phyloP scores from a whole-genome alignment of 2,888 invertebrate species.

The Elegia similella region DNA sequence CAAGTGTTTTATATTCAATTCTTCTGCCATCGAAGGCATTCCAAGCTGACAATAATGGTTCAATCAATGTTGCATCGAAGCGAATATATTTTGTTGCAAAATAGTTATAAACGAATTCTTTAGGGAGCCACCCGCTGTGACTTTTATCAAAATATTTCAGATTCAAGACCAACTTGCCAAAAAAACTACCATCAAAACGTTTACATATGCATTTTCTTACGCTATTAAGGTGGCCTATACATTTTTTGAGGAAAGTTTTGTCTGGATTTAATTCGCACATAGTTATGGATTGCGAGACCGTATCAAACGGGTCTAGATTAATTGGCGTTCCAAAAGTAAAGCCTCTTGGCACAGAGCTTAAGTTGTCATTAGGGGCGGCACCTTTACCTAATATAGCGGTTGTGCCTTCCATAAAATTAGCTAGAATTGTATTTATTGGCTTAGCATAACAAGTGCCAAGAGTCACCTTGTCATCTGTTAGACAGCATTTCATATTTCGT shows the following conservation, averaged over 20 bases:
- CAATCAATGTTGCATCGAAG: conserved; percentile 51
- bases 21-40: conserved; percentile 40
- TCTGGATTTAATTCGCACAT: conserved; percentile 39
- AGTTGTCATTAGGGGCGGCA: not conserved
- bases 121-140: conserved; percentile 57
- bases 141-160: conserved; percentile 44
- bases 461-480: conserved; percentile 35
- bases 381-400: conserved; percentile 27
- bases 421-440: conserved; percentile 43
- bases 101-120: conserved; percentile 53
- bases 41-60: conserved; percentile 55
- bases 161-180: conserved; percentile 33
- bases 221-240: conserved; percentile 54
- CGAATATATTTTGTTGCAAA: conserved; percentile 48
- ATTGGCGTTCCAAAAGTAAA: conserved; percentile 1
- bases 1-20: conserved; percentile 61
- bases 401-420: conserved; percentile 35
- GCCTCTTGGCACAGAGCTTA: not conserved
- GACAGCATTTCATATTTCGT: conserved; percentile 48
- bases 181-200: conserved; percentile 30
- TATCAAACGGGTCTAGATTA: not conserved
- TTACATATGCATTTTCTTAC: conserved; percentile 41
- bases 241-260: conserved; percentile 51
- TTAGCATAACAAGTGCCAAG: conserved; percentile 44
- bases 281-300: conserved; percentile 40